Percentiles rank a stretch among this genome's conserved stretches.
phyloP scores from a whole-genome alignment of 2,888 invertebrate species.

The Cosmopolites sordidus region DNA sequence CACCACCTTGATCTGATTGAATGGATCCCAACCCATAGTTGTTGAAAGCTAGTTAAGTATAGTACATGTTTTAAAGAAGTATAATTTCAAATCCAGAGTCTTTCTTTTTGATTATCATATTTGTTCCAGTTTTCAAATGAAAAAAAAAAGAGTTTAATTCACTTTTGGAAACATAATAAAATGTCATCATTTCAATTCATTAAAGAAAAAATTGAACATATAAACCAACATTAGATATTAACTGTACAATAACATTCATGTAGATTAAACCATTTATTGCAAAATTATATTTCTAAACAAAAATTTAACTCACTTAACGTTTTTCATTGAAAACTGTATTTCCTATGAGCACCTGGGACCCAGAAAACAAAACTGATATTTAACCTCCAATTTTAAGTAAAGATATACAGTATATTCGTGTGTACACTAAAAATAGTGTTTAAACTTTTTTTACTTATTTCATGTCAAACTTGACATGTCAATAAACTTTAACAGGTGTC shows the following conservation, averaged over 20 bases:
- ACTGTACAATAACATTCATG: too few species aligned
- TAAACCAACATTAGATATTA: too few species aligned
- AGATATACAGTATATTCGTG: too few species aligned
- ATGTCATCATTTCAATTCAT: too few species aligned
- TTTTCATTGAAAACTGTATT: not conserved
- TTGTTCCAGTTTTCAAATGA: too few species aligned
- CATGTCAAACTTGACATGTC: not conserved
- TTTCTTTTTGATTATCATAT: too few species aligned
- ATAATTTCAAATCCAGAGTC: not conserved
- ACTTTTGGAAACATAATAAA: too few species aligned
- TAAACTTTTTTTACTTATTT: not conserved
- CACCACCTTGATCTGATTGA: conserved; percentile 56
- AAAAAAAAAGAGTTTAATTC: too few species aligned
- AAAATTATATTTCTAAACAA: not conserved
- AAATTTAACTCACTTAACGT: not conserved
- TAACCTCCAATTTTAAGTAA: not conserved
- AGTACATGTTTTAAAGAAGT: conserved; percentile 20
- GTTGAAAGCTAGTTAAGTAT: conserved; percentile 48
- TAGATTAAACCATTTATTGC: too few species aligned
- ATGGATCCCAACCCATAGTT: conserved; percentile 52
- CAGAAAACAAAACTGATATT: not conserved
- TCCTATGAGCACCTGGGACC: conserved; percentile 1
- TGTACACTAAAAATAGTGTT: not conserved
- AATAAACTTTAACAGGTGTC: not conserved
- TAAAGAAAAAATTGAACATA: too few species aligned